Conservation (phyloP, 2,797 vertebrate species). For the Dryobates pubescens region DNA sequence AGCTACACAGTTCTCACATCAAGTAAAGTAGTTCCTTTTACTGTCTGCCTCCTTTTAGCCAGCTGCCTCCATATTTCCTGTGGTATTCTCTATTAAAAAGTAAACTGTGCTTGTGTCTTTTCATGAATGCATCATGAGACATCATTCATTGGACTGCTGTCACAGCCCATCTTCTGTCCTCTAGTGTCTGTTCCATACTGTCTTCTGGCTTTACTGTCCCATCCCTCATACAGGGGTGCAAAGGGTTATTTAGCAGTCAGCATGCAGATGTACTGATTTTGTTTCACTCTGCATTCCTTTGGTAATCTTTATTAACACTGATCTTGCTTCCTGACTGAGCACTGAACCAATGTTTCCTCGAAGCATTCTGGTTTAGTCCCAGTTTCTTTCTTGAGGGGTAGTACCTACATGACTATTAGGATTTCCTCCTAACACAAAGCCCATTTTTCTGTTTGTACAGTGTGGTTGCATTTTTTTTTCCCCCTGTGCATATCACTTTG, state of each 20-base stretch:
- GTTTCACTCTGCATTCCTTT: not conserved
- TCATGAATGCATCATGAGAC: not conserved
- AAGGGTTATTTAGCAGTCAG: not conserved
- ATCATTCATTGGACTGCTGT: fast-evolving
- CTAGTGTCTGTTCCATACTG: not conserved
- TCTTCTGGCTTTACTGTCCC: not conserved
- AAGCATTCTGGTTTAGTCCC: not conserved
- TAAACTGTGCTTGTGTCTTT: fast-evolving
- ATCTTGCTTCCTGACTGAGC: not conserved
- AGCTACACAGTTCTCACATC: not conserved
- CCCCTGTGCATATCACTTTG: not conserved
- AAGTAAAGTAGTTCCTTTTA: not conserved
- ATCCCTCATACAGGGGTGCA: not conserved
- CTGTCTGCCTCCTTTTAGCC: not conserved
- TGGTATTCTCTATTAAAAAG: not conserved
- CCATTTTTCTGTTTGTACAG: not conserved
- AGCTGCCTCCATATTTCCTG: not conserved
- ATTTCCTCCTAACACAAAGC: not conserved
- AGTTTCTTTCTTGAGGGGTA: not conserved
- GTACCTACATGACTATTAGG: not conserved
- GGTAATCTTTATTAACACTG: not conserved
- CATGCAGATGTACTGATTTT: not conserved
- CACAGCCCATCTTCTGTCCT: not conserved
- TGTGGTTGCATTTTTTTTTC: not conserved
- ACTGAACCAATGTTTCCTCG: not conserved